Evolutionary conservation across 1,140 invertebrate genomes (phyloP).

Genomic region (Uloborus diversus): DNA sequence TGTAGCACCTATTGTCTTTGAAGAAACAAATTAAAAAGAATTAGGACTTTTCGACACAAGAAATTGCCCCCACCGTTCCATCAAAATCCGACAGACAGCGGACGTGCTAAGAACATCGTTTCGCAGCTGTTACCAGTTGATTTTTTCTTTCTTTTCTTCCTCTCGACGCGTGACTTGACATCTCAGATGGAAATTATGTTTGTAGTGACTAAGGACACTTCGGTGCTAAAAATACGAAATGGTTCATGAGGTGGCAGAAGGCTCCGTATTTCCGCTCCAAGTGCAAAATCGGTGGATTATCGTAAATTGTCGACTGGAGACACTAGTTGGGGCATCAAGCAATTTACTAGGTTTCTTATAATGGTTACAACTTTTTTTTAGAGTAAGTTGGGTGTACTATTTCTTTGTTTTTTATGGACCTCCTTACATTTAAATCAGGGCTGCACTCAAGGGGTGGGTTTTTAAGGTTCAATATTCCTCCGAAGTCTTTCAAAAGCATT

Average conservation of each 20-base stretch:
- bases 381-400: neutral
- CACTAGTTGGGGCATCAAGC: neutral
- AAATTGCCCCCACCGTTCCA: no score
- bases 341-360: conserved; percentile 2
- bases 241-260: neutral
- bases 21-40: neutral
- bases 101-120: no score
- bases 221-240: conserved; percentile 15
- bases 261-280: neutral
- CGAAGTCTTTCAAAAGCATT: no score
- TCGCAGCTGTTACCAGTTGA: neutral
- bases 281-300: neutral
- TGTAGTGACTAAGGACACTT: neutral
- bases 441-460: no score
- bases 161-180: conserved; percentile 22
- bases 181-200: conserved; percentile 6
- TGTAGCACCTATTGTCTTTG: neutral
- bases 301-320: neutral
- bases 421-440: no score
- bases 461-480: no score
- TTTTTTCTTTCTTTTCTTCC: neutral
- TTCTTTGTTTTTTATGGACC: neutral
- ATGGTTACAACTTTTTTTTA: neutral
- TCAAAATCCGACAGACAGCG: no score
- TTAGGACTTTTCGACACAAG: no score